Evolutionary conservation across 2,888 invertebrate species (phyloP).

Genomic region (Blastobasis adustella): DNA sequence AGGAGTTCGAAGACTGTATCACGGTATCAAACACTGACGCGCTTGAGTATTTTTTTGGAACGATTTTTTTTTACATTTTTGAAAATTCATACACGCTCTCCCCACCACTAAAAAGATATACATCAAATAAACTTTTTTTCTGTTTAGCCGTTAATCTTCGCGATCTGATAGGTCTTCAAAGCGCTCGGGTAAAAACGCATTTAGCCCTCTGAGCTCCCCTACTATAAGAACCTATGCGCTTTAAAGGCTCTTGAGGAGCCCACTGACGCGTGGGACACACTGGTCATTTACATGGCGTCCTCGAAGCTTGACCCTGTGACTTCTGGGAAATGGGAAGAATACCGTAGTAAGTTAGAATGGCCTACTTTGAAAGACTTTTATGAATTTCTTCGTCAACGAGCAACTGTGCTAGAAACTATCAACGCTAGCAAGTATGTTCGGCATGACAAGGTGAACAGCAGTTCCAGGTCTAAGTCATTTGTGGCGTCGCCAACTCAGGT

Average conservation of each 20-base stretch:
- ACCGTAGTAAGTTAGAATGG: constrained; percentile 4
- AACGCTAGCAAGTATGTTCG: not conserved
- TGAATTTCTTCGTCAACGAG: constrained; percentile 9
- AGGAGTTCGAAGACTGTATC: too few species aligned
- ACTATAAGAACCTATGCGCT: constrained; percentile 11
- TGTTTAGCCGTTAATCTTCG: too few species aligned
- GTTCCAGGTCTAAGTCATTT: not conserved
- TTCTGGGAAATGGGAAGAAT: constrained; percentile 9
- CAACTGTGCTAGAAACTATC: constrained; percentile 10
- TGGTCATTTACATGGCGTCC: constrained; percentile 8
- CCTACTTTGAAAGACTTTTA: constrained; percentile 10
- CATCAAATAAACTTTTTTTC: too few species aligned
- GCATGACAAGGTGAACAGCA: not conserved
- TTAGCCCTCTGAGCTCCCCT: too few species aligned
- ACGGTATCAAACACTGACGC: too few species aligned
- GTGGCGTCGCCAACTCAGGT: not conserved
- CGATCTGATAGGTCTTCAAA: too few species aligned
- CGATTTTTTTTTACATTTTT: too few species aligned
- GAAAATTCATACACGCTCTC: too few species aligned
- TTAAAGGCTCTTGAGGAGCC: constrained; percentile 9
- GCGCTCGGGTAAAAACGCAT: too few species aligned
- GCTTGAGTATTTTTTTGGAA: too few species aligned
- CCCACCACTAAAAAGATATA: too few species aligned
- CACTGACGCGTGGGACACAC: constrained; percentile 10
- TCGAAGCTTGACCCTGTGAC: constrained; percentile 9